Evolutionary conservation across 2,888 invertebrate genomes (phyloP).

Genomic region (Rhodophaea formosa): DNA sequence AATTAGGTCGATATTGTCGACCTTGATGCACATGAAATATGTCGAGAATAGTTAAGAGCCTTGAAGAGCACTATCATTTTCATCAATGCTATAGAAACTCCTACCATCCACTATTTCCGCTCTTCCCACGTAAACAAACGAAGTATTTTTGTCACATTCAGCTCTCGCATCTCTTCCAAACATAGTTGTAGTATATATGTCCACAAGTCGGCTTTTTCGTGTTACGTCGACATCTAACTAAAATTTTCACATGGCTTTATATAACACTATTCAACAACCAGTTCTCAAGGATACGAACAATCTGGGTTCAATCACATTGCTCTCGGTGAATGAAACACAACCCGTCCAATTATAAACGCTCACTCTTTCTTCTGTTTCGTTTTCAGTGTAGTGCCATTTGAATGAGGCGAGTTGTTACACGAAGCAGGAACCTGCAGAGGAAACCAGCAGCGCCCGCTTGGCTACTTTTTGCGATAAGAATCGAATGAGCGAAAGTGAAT

Average conservation of each 20-base stretch:
- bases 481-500: slow-evolving; percentile 67
- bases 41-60: too few species aligned
- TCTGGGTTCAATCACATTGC: slow-evolving; percentile 70
- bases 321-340: slow-evolving; percentile 69
- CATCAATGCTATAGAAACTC: too few species aligned
- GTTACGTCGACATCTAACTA: slow-evolving; percentile 29
- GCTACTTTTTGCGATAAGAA: slow-evolving; percentile 63
- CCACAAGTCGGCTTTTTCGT: not conserved
- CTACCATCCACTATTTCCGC: too few species aligned
- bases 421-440: slow-evolving; percentile 30
- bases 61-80: too few species aligned
- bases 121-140: not conserved
- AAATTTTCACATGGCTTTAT: slow-evolving; percentile 49
- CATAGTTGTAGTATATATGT: not conserved
- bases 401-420: slow-evolving; percentile 31
- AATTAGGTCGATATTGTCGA: too few species aligned
- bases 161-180: not conserved
- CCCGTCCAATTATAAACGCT: slow-evolving; percentile 41
- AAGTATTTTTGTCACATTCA: not conserved
- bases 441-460: slow-evolving; percentile 38
- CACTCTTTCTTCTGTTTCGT: slow-evolving; percentile 26
- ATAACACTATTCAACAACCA: slow-evolving; percentile 56
- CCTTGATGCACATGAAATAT: too few species aligned
- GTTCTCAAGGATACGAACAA: slow-evolving; percentile 67
- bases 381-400: slow-evolving; percentile 28